These are phyloP conservation scores for Lottia scabra DNA, from an alignment of 2,888 invertebrate genomes.

Conservation along the genomic window DNA sequence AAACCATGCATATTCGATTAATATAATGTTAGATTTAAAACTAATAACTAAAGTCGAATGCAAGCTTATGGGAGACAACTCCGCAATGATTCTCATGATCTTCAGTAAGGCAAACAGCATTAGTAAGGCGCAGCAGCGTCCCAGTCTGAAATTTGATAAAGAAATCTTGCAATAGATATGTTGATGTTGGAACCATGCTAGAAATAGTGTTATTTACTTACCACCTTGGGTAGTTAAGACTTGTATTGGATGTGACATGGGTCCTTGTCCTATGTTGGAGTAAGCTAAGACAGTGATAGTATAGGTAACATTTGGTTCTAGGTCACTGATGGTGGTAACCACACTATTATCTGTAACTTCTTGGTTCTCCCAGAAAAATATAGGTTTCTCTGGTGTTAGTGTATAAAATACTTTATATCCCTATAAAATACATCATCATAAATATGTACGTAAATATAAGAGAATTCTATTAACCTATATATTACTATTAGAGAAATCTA, in stretches of 20 bases:
- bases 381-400: constrained; percentile 84
- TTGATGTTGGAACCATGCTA: too few species aligned
- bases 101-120: too few species aligned
- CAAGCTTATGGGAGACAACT: too few species aligned
- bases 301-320: constrained; percentile 92
- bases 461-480: too few species aligned
- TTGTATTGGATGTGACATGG: constrained; percentile 94
- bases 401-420: constrained; percentile 98
- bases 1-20: too few species aligned
- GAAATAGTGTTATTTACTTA: constrained; percentile 40
- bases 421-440: constrained; percentile 71
- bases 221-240: constrained; percentile 94
- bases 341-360: constrained; percentile 84
- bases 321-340: constrained; percentile 90
- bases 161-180: too few species aligned
- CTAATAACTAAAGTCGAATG: too few species aligned
- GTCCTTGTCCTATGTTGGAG: constrained; percentile 95
- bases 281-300: constrained; percentile 83
- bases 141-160: constrained; percentile 1
- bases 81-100: too few species aligned
- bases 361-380: constrained; percentile 92
- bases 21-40: too few species aligned
- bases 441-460: neutral
- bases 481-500: too few species aligned
- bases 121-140: too few species aligned